Conservation (phyloP, 2,113 vertebrate genomes). For the Condylura cristata region DNA sequence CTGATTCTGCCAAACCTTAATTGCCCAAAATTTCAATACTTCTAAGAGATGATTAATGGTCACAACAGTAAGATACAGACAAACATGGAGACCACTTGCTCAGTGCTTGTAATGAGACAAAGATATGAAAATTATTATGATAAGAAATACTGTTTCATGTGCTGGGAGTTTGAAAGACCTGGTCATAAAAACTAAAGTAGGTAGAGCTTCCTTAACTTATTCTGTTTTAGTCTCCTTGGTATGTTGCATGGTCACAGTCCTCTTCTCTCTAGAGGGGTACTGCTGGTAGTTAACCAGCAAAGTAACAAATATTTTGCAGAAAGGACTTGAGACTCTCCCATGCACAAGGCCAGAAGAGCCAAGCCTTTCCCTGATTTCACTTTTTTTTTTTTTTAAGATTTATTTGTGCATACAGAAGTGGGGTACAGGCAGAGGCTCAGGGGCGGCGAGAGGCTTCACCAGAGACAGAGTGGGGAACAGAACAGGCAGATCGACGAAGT, state of each 20-base stretch:
- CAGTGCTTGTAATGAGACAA: slow-evolving; percentile 19
- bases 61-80: background rate
- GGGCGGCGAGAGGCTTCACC: too few relatives aligned
- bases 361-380: background rate
- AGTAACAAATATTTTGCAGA: slow-evolving; percentile 10
- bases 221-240: slow-evolving; percentile 4
- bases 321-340: background rate
- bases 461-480: too few relatives aligned
- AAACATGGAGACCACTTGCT: slow-evolving; percentile 8
- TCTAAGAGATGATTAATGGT: slow-evolving; percentile 39
- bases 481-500: too few relatives aligned
- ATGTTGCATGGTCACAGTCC: background rate
- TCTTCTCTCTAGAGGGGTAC: background rate
- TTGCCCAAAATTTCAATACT: background rate
- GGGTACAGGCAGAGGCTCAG: too few relatives aligned
- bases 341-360: background rate
- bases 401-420: too few relatives aligned
- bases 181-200: background rate
- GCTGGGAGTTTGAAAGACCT: background rate
- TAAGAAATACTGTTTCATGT: background rate
- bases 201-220: background rate
- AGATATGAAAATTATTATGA: slow-evolving; percentile 20
- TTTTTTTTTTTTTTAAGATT: too few relatives aligned
- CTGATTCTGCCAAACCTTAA: background rate
- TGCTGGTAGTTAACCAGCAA: background rate